Base-by-base conservation (phyloP, 2,113 vertebrate species). In the Alexandromys fortis region DNA sequence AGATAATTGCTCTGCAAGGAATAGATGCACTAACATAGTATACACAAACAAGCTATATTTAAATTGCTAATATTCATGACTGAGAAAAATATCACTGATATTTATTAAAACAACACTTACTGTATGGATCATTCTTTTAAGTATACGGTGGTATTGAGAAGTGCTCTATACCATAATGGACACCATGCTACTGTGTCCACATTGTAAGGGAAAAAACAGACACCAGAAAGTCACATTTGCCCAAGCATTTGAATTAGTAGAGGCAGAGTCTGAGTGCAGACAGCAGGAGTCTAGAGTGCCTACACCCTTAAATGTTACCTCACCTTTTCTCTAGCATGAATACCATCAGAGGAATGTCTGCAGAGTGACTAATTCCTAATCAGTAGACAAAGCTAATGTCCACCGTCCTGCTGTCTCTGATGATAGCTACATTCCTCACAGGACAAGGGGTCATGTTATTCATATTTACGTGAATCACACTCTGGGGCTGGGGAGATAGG, bases 321-420 rank as follows among this genome's bases (percentile, higher is more conserved):
- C 52, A n/a, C 61, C 85, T 78, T 22, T 78, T 94, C 61, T 58
- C n/a, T 24, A 65, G 12, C 38, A 38, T 47, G 42, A 65, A 65
- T 82, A 28, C 65, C 30, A 52, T 38, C 81, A 89, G 33, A 45
- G 63, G 93, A 73, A 89, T 73, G n/a, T 86, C 52, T 94, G 35
- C 55, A 21, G 52, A 72, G 47, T 72, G 52, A 95, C 65, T 82
- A 81, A 79, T 77, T 90, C 73, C 78, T 81, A 72, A 89, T 93
- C 65, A 92, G 49, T 38, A 72, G 73, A 83, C 65, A 58, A 73
- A 49, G 70, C 26, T 26, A 30, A 95, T 81, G 47, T 22, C 28
- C 42, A 68, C 65, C 13, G 16, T 24, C 78, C 58, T 72, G 42
- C 68, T 77, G 19, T 89, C 26, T 79, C 52, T 93, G 90, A 70